Evolutionary conservation across 2,888 invertebrate genomes (phyloP), one percentile per base, ranked within the genome.

Genomic region (Camptogramma bilineatum): DNA sequence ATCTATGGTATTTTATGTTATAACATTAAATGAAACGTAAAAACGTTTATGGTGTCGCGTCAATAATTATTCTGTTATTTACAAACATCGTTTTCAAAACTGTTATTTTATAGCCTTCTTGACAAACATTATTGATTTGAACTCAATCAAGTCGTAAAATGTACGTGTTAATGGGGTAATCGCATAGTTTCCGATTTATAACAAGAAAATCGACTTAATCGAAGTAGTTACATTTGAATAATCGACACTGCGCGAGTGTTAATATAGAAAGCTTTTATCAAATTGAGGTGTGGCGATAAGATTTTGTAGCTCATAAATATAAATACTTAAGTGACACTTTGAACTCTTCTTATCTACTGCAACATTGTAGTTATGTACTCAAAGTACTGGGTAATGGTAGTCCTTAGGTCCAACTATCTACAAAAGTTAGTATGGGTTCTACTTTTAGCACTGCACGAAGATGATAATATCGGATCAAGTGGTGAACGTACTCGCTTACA

Each of bases 31-130:
- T 74, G 78, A 73, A 72, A 76, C 75, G 70, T 82, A 70, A 79
- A 73, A 81, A 78, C 74, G 72, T 78, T 78, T 77, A 80, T 63
- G 62, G 77, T 72, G 77, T 74, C 71, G 74, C 73, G 73, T 79
- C 69, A 75, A 80, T 83, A 80, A 83, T 81, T 79, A 83, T 79
- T 78, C 74, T 69, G 77, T 79, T 81, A 77, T 78, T 79, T 76
- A 76, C 72, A 76, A 74, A 80, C 77, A 77, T 80, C 74, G 78
- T 81, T 75, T 77, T 75, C 69, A 72, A 78, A 76, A 71, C 72
- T 73, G 73, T 73, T 75, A 73, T 75, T 77, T 79, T 79, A 82
- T 77, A 70, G 76, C 73, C 65, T 62, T 72, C 71, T 74, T 71
- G 72, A 79, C 74, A 79, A 81, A 77, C 74, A 70, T 76, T 75